Evolutionary conservation across 2,113 vertebrate genomes (phyloP).

Genomic region (Megaceryle maxima): DNA sequence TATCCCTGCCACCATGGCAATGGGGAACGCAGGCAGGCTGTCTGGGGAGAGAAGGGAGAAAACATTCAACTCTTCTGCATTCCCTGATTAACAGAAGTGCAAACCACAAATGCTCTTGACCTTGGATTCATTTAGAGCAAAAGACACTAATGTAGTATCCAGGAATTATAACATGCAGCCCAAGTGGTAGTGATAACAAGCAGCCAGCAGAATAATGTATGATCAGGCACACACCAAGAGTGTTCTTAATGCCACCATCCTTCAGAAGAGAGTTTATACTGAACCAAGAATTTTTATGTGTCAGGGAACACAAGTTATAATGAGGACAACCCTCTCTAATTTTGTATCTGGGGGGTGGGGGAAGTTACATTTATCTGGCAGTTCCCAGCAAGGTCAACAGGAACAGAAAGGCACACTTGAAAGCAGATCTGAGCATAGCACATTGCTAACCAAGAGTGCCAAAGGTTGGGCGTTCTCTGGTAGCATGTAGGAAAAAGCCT

Average conservation of each 20-base stretch:
- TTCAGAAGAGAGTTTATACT: not conserved
- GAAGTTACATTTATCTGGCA: not conserved
- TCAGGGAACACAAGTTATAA: not conserved
- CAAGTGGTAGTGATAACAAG: not conserved
- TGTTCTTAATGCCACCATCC: not conserved
- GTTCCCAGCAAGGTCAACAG: not conserved
- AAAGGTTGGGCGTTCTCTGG: not conserved
- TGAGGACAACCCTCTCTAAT: not conserved
- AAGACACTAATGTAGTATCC: not conserved
- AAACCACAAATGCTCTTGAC: constrained; percentile 18
- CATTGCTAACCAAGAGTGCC: not conserved
- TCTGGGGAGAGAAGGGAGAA: constrained; percentile 70
- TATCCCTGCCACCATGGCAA: constrained; percentile 80
- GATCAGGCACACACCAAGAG: not conserved
- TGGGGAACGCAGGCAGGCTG: constrained; percentile 68
- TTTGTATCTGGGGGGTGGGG: not conserved
- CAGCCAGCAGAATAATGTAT: not conserved
- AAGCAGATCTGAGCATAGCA: not conserved
- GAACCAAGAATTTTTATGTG: not conserved
- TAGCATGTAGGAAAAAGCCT: not conserved
- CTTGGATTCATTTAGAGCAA: not conserved
- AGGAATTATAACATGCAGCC: not conserved
- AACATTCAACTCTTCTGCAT: constrained; percentile 46
- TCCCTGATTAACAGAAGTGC: not conserved
- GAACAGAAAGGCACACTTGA: not conserved